Evolutionary conservation across 2,888 invertebrate species (phyloP).

Genomic region (Actias luna): DNA sequence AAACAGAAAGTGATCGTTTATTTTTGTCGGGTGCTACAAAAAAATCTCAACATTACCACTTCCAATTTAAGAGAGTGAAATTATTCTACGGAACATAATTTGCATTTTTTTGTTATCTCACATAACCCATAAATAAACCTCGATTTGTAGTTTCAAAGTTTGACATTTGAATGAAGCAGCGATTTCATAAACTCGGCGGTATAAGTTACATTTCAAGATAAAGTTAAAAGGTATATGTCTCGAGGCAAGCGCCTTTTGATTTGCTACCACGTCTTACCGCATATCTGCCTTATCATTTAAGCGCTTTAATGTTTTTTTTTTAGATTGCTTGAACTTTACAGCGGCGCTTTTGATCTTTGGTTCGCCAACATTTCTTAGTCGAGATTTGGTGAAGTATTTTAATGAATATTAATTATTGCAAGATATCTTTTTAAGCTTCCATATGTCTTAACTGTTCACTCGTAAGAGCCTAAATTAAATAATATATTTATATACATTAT

Average conservation of each 20-base stretch:
- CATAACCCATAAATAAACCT: background rate
- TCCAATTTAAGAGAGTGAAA: slow-evolving; percentile 18
- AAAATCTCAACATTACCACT: slow-evolving; percentile 35
- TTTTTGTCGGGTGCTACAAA: slow-evolving; percentile 30
- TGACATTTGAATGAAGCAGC: background rate
- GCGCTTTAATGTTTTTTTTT: slow-evolving; percentile 1
- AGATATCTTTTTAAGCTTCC: background rate
- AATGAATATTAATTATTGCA: background rate
- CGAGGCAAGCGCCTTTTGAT: slow-evolving; percentile 7
- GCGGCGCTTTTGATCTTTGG: background rate
- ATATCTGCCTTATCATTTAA: slow-evolving; percentile 8
- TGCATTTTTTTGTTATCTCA: slow-evolving; percentile 4
- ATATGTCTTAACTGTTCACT: background rate
- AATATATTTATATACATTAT: background rate
- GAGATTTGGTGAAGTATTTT: background rate
- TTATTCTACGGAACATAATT: background rate
- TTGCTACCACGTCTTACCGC: background rate
- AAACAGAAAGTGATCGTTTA: slow-evolving; percentile 59
- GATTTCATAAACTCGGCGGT: background rate
- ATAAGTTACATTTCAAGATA: background rate
- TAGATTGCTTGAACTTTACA: slow-evolving; percentile 2
- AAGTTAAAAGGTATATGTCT: slow-evolving; percentile 6
- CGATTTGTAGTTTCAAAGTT: background rate
- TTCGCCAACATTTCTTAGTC: background rate
- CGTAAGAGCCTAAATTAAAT: background rate